phyloP scores from a whole-genome alignment of 1,140 invertebrate species.

The Vollenhovia emeryi region DNA sequence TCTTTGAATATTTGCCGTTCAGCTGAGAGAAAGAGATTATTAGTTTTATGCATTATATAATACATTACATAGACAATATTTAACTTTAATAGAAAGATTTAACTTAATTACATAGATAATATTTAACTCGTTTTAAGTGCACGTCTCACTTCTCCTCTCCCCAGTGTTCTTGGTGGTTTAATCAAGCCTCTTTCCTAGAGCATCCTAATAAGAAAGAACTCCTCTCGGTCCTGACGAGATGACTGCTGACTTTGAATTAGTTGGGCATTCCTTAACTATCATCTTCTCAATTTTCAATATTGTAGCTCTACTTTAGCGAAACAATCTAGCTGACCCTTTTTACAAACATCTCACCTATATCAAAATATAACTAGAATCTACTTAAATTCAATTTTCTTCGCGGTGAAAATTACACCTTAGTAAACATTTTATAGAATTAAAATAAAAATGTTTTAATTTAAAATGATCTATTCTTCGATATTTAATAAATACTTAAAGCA shows the following conservation, averaged over 20 bases:
- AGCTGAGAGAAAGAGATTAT: constrained; percentile 25
- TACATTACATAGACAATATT: constrained; percentile 34
- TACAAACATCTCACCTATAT: neutral
- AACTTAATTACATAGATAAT: constrained; percentile 29
- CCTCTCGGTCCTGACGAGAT: neutral
- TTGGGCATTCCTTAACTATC: neutral
- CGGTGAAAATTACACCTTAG: too few relatives aligned
- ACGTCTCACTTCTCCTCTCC: neutral
- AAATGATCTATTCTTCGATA: too few relatives aligned
- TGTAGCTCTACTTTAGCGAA: neutral
- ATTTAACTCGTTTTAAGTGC: neutral
- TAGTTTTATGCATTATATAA: constrained; percentile 33
- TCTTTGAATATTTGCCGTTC: constrained; percentile 27
- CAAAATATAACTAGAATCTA: neutral
- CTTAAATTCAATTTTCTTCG: too few relatives aligned
- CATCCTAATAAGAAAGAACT: neutral
- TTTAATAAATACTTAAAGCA: too few relatives aligned
- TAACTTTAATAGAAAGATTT: neutral
- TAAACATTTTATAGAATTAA: too few relatives aligned
- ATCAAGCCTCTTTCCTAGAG: neutral
- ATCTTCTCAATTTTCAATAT: neutral
- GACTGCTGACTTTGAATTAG: neutral
- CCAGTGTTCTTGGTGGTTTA: neutral
- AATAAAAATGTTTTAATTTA: too few relatives aligned
- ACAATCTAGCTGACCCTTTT: neutral